phyloP scores from a whole-genome alignment of 2,888 invertebrate species.

The Diaprepes abbreviatus region DNA sequence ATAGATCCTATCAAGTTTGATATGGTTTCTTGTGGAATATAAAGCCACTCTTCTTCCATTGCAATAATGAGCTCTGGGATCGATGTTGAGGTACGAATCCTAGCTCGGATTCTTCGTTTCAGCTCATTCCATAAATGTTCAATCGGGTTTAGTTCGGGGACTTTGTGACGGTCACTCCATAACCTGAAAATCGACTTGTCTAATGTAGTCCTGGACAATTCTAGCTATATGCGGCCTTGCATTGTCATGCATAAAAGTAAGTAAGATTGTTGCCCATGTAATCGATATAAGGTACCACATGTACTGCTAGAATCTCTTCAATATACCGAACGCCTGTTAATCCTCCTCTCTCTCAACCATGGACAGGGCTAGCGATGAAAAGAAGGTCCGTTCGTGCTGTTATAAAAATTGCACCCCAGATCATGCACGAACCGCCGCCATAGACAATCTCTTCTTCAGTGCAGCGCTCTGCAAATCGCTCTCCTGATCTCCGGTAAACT shows the following conservation, averaged over 20 bases:
- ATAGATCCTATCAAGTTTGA: constrained; percentile 41
- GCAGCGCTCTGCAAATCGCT: no score
- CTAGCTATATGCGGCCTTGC: constrained; percentile 40
- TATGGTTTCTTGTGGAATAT: constrained; percentile 42
- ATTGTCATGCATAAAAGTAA: constrained; percentile 40
- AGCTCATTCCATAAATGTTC: constrained; percentile 41
- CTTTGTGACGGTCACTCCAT: constrained; percentile 7
- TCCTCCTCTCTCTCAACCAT: no score
- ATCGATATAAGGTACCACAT: constrained; percentile 43
- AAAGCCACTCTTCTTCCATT: constrained; percentile 41
- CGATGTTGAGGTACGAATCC: constrained; percentile 32
- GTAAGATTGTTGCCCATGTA: constrained; percentile 39
- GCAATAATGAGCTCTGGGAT: constrained; percentile 42
- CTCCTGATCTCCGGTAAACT: no score
- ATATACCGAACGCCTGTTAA: no score
- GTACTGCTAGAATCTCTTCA: constrained; percentile 40
- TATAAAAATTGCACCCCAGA: no score
- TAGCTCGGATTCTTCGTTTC: no score
- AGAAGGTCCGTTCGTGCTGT: no score
- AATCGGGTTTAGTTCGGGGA: constrained; percentile 34
- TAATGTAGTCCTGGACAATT: constrained; percentile 46
- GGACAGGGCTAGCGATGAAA: no score
- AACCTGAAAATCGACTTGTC: constrained; percentile 27
- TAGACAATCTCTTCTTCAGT: no score
- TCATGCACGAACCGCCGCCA: no score